These are phyloP conservation scores for Caenorhabditis virilis DNA, from an alignment of 2,888 invertebrate genomes.

Conservation along the genomic window DNA sequence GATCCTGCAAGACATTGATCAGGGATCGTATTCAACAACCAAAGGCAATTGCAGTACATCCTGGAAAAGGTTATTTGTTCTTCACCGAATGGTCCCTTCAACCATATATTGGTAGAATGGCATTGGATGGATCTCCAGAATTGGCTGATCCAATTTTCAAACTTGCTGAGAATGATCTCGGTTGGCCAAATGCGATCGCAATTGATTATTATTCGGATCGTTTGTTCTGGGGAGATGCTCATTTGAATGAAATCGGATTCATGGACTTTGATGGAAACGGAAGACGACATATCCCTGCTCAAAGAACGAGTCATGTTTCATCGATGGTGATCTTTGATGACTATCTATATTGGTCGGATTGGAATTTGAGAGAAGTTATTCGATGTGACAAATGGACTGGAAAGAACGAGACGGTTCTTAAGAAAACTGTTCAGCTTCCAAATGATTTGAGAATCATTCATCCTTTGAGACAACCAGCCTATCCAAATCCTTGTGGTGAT, in stretches of 20 bases:
- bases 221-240: constrained; percentile 90
- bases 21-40: constrained; percentile 85
- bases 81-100: constrained; percentile 87
- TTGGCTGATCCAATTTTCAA: constrained; percentile 49
- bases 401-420: constrained; percentile 65
- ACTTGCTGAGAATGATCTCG: constrained; percentile 89
- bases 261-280: constrained; percentile 55
- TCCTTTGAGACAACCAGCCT: constrained; percentile 76
- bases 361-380: constrained; percentile 87
- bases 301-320: constrained; percentile 79
- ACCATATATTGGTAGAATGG: constrained; percentile 93
- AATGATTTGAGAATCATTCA: constrained; percentile 67
- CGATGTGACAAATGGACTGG: constrained; percentile 88
- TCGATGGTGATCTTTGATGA: constrained; percentile 92
- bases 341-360: constrained; percentile 91
- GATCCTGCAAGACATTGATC: constrained; percentile 81
- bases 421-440: constrained; percentile 66
- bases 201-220: constrained; percentile 93
- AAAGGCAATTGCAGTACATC: constrained; percentile 90
- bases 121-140: constrained; percentile 85
- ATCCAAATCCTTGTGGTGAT: constrained; percentile 85
- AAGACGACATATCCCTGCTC: constrained; percentile 54
- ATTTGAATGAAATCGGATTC: constrained; percentile 89
- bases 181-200: constrained; percentile 97
- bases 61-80: constrained; percentile 79